These are phyloP conservation scores for Punctoribates punctum DNA, from an alignment of 2,888 invertebrate species.

Conservation along the genomic window DNA sequence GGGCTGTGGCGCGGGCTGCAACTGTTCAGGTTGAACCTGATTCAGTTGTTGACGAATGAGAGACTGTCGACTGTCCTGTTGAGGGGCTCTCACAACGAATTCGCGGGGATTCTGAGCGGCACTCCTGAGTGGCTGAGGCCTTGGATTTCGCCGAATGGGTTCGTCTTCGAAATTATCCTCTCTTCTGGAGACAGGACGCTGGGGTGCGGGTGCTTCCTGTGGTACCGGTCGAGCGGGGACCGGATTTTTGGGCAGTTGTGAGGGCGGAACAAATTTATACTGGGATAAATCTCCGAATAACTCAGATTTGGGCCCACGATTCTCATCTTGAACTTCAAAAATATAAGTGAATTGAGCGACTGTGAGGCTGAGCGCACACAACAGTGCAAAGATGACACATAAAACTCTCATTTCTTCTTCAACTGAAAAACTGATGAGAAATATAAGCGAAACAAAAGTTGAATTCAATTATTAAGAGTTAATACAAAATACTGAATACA, in stretches of 20 bases:
- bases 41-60: neutral
- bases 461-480: too few relatives aligned
- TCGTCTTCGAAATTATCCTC: neutral
- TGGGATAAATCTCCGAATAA: conserved; percentile 39
- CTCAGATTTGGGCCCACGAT: conserved; percentile 43
- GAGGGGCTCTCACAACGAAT: conserved; percentile 40
- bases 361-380: conserved; percentile 16
- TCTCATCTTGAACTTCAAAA: conserved; percentile 43
- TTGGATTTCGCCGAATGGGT: neutral
- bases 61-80: neutral
- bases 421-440: neutral
- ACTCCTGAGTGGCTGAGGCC: neutral
- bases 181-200: neutral
- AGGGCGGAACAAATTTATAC: conserved; percentile 45
- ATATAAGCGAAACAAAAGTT: neutral
- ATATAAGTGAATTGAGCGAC: conserved; percentile 38
- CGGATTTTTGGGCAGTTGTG: conserved; percentile 37
- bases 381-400: neutral
- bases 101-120: conserved; percentile 39
- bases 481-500: too few relatives aligned
- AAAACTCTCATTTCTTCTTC: neutral
- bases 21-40: neutral
- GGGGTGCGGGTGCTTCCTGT: neutral
- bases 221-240: neutral
- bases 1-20: neutral